Evolutionary conservation across 2,888 invertebrate species (phyloP), one percentile per base, ranked within the genome.

Genomic region (Troides aeacus): DNA sequence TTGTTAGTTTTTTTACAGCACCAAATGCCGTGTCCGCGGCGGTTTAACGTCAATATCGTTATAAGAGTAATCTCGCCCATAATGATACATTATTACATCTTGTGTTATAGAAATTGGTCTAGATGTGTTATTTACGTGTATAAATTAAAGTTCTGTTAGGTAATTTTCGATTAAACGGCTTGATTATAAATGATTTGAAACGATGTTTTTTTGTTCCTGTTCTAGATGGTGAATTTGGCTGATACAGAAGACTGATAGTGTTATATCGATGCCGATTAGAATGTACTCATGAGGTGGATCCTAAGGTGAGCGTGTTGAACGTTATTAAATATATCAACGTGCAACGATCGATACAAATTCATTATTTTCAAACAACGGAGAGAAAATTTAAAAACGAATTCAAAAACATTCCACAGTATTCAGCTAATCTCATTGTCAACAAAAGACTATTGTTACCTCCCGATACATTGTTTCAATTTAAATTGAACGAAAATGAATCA

Each of bases 371-470:
- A 90, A 90, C 90, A 90, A 88, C 87, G 84, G 84, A 87, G 88
- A 83, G 88, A 89, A 88, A 83, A 87, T 86, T 89, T 79, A 78
- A 79, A 79, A 77, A 78, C 84, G 84, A 87, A 87, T 86, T 87
- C 87, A 90, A 89, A 70, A 92, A 92, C 91, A 92, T 88, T 87
- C 87, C 84, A 85, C 86, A 86, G 87, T 84, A 90, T 91, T 91
- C 90, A 90, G 91, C 91, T 92, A 91, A 92, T 92, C 90, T 89
- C 83, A 84, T 78, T 84, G 86, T 87, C 89, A 89, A 92, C 90
- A 92, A 91, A 89, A 84, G 89, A 87, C 89, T 87, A 92, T 92
- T 92, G 92, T 92, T 85, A 86, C 82, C 82, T 84, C 84, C 76
- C 77, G 82, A 85, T 80, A 90, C 91, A 92, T 91, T 92, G 92